phyloP scores from a whole-genome alignment of 2,888 invertebrate species.

The Thymelicus lineola region DNA sequence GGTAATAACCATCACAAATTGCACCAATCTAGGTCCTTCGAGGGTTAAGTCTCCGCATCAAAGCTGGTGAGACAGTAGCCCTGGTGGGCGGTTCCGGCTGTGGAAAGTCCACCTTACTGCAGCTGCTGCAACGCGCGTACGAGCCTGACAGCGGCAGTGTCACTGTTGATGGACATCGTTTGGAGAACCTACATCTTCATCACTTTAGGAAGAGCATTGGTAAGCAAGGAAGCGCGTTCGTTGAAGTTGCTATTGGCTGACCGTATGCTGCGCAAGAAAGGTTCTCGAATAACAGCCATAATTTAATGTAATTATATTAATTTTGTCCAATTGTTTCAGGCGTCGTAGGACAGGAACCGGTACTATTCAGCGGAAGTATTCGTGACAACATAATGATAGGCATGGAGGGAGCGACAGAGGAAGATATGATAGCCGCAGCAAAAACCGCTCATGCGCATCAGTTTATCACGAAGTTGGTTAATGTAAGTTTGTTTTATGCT shows the following conservation, averaged over 20 bases:
- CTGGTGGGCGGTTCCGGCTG: conserved; percentile 91
- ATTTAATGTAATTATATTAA: too few species aligned
- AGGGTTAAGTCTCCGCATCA: conserved; percentile 86
- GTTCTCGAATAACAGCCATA: too few species aligned
- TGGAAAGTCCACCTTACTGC: conserved; percentile 92
- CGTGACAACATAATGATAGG: conserved; percentile 90
- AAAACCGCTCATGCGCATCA: conserved; percentile 90
- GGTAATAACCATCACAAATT: background rate
- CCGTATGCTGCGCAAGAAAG: too few species aligned
- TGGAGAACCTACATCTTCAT: conserved; percentile 86
- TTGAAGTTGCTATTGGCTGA: too few species aligned
- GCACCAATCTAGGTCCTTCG: conserved; percentile 83
- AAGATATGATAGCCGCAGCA: conserved; percentile 88
- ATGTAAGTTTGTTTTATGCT: conserved; percentile 71
- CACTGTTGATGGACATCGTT: conserved; percentile 86
- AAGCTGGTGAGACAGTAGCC: conserved; percentile 89
- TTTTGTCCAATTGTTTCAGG: conserved; percentile 61
- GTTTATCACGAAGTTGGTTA: conserved; percentile 89
- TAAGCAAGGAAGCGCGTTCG: conserved; percentile 44
- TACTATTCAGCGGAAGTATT: conserved; percentile 93
- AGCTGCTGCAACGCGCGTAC: conserved; percentile 90
- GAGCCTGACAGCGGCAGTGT: conserved; percentile 86
- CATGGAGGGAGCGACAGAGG: conserved; percentile 83
- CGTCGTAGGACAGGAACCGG: conserved; percentile 96
- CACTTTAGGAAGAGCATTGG: conserved; percentile 71